Conservation (phyloP, 1,140 invertebrate genomes). For the Vanessa atalanta region DNA sequence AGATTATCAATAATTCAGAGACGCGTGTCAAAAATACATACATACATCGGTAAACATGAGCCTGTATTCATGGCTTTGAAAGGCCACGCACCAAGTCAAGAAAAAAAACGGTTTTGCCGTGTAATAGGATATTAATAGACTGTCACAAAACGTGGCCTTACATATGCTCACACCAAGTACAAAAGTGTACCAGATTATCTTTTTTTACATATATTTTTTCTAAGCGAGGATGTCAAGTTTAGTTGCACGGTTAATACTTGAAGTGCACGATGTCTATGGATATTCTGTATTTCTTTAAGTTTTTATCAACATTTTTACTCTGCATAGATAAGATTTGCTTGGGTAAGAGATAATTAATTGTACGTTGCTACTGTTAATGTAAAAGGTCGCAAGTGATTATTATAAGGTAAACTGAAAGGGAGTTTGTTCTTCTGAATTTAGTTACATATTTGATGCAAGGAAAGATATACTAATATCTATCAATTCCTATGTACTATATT, state of each 20-base stretch:
- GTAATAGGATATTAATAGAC: conserved; percentile 37
- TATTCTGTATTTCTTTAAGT: too few species aligned
- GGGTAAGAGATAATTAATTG: too few species aligned
- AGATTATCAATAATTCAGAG: conserved; percentile 27
- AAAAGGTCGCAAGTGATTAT: too few species aligned
- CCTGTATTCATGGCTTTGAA: conserved; percentile 13
- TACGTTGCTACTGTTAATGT: too few species aligned
- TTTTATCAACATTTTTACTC: too few species aligned
- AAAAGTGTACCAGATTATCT: background rate
- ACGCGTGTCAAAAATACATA: conserved; percentile 3
- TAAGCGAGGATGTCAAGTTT: background rate
- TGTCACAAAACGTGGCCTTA: conserved; percentile 21
- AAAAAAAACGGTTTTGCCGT: conserved; percentile 30
- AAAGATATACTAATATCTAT: too few species aligned
- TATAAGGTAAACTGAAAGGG: too few species aligned
- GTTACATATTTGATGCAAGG: too few species aligned
- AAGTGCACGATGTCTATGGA: too few species aligned
- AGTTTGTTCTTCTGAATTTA: too few species aligned
- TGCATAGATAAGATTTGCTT: too few species aligned
- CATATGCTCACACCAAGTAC: background rate
- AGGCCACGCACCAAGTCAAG: conserved; percentile 16
- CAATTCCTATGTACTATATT: too few species aligned
- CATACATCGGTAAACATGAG: conserved; percentile 1
- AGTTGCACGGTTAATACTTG: background rate
- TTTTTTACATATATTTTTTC: conserved; percentile 6